Conservation (phyloP, 1,140 invertebrate species). For the Agrilus planipennis region DNA sequence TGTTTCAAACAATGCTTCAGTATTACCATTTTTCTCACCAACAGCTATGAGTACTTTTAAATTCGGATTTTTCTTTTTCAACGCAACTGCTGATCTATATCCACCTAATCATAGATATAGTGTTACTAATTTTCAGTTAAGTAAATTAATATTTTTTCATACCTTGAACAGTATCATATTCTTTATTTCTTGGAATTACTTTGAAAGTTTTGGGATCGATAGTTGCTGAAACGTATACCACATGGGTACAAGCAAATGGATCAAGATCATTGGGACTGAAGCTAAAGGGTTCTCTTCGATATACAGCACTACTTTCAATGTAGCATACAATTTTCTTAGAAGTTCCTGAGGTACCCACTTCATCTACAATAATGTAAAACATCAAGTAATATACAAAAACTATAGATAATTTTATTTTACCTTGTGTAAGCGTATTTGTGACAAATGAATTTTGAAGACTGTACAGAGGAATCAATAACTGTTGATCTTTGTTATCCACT, state of each 20-base stretch:
- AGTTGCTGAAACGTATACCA: slow-evolving; percentile 68
- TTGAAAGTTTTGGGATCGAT: slow-evolving; percentile 50
- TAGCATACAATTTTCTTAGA: slow-evolving; percentile 54
- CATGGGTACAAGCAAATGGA: slow-evolving; percentile 61
- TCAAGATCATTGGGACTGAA: slow-evolving; percentile 56
- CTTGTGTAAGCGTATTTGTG: too few relatives aligned
- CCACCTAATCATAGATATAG: too few relatives aligned
- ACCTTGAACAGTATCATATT: slow-evolving; percentile 46
- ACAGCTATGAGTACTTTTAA: slow-evolving; percentile 43
- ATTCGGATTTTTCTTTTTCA: slow-evolving; percentile 37
- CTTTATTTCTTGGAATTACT: slow-evolving; percentile 44
- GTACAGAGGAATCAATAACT: background rate
- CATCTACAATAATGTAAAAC: too few relatives aligned
- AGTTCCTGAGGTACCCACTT: too few relatives aligned
- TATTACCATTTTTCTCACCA: slow-evolving; percentile 33
- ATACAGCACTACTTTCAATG: slow-evolving; percentile 50
- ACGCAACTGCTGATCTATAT: slow-evolving; percentile 39
- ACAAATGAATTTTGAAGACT: too few relatives aligned
- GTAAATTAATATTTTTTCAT: slow-evolving; percentile 7
- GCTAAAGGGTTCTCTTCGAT: slow-evolving; percentile 52
- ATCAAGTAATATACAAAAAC: too few relatives aligned
- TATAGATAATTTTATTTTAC: too few relatives aligned
- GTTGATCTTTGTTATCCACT: background rate
- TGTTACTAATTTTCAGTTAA: too few relatives aligned
- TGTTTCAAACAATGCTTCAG: slow-evolving; percentile 13